Evolutionary conservation across 1,140 invertebrate species (phyloP).

Genomic region (Drosophila mayri): DNA sequence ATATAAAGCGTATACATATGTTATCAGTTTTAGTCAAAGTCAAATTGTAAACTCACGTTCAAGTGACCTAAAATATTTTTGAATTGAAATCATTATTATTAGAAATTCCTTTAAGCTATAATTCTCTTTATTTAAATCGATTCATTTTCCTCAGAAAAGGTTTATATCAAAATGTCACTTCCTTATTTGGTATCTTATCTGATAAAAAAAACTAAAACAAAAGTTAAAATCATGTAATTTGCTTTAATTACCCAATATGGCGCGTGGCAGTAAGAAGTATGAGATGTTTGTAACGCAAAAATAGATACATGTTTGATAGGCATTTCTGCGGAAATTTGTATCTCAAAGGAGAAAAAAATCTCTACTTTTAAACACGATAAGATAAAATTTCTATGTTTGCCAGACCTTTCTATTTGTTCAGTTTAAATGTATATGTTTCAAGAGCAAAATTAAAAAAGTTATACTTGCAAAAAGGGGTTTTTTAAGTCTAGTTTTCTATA

Average conservation of each 20-base stretch:
- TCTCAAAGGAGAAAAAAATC: background rate
- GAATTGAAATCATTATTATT: background rate
- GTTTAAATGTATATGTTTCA: background rate
- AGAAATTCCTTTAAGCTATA: background rate
- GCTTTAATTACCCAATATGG: slow-evolving; percentile 15
- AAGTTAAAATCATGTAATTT: slow-evolving; percentile 14
- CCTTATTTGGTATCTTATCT: slow-evolving; percentile 28
- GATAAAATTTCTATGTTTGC: slow-evolving; percentile 7
- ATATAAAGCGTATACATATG: background rate
- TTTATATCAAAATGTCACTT: slow-evolving; percentile 12
- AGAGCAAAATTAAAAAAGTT: background rate
- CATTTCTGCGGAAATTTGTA: background rate
- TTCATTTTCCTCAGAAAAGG: background rate
- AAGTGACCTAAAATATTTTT: slow-evolving; percentile 1
- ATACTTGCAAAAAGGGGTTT: no score
- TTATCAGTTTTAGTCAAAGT: slow-evolving; percentile 14
- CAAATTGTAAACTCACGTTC: background rate
- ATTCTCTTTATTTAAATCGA: background rate
- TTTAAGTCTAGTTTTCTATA: background rate
- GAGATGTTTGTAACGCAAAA: background rate
- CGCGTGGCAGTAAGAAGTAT: background rate
- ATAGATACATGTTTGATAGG: background rate
- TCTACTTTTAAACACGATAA: background rate
- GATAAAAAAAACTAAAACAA: background rate
- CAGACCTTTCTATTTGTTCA: background rate